Base-by-base conservation (phyloP, 1,140 invertebrate species). In the Cyrtorhinus lividipennis region DNA sequence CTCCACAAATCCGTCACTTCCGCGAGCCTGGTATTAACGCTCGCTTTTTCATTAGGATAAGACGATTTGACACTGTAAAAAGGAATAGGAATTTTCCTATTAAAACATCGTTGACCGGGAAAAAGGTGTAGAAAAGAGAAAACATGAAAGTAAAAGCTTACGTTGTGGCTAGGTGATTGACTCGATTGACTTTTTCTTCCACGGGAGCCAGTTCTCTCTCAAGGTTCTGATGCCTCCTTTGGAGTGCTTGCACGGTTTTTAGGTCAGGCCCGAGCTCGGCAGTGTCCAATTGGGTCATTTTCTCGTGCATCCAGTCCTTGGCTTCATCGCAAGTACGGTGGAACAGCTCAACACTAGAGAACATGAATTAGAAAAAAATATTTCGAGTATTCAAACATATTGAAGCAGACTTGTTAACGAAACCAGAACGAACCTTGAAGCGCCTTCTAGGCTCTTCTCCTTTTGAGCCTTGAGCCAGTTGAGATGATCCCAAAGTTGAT, bases 281-380 rank as follows among this genome's bases (percentile, higher is more conserved):
- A 0, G 80, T 84, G 63, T 93, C 90, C 66, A 91, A 69, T 69
- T 92, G 87, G 18, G 81, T 83, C 75, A 92, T 88, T 75, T 96
- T 95, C 73, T 95, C 92, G 20, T 83, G 75, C 89, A 96, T 95
- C 92, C 93, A 95, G 70, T 93, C 90, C 66, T 85, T 80, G 0
- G 91, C 90, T 72, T 95, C 92, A 68, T 92, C 90, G 73, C 92
- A 96, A 0, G 90, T 92, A 63, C 92, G 83, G 69, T 92, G 83
- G 76, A 97, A 98, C 3, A 97, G 74, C 73, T 97, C 93, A 66
- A 98, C 92, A 72, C 92, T 91, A 71, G 66, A 76, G 64, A 24
- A 57, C n/a, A n/a, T n/a, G n/a, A n/a, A n/a, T n/a, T n/a, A 38
- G 30, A 38, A 15, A 38, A 38, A 64, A 61, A 45, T 20, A 26